Evolutionary conservation across 1,140 invertebrate genomes (phyloP).

Genomic region (Stratiolaelaps scimitus): DNA sequence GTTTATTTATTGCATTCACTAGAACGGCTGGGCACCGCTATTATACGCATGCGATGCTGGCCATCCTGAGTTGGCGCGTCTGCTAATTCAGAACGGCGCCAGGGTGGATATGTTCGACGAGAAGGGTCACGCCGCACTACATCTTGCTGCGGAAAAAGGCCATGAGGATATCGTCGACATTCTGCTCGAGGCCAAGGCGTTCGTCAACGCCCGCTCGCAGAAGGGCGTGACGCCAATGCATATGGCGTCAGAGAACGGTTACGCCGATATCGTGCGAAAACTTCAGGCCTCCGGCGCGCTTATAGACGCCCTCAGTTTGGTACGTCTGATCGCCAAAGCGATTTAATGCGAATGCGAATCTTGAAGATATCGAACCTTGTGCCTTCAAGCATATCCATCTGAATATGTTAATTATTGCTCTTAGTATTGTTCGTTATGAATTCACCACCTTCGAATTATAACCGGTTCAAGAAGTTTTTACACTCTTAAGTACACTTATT

Average conservation of each 20-base stretch:
- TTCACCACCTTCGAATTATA: too few species aligned
- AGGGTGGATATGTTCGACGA: constrained; percentile 96
- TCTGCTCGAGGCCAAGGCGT: constrained; percentile 88
- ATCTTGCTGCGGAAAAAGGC: constrained; percentile 85
- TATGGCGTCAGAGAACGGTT: constrained; percentile 83
- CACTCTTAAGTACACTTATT: too few species aligned
- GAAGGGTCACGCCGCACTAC: constrained; percentile 74
- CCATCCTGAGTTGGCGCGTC: constrained; percentile 48
- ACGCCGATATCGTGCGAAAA: constrained; percentile 68
- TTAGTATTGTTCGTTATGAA: too few species aligned
- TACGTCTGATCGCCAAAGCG: constrained; percentile 42
- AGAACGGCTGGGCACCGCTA: constrained; percentile 84
- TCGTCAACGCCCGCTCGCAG: constrained; percentile 80
- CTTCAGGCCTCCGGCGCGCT: constrained; percentile 75
- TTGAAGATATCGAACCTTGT: too few species aligned
- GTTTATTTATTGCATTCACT: constrained; percentile 35
- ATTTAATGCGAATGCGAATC: too few species aligned
- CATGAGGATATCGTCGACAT: constrained; percentile 80
- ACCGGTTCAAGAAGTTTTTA: too few species aligned
- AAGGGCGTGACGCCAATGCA: constrained; percentile 55
- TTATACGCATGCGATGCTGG: constrained; percentile 64
- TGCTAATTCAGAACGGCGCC: constrained; percentile 58
- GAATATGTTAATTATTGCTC: too few species aligned
- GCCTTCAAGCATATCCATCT: too few species aligned
- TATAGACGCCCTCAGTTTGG: constrained; percentile 82